Evolutionary conservation across 2,888 invertebrate species (phyloP).

Genomic region (Thereva nobilitata): DNA sequence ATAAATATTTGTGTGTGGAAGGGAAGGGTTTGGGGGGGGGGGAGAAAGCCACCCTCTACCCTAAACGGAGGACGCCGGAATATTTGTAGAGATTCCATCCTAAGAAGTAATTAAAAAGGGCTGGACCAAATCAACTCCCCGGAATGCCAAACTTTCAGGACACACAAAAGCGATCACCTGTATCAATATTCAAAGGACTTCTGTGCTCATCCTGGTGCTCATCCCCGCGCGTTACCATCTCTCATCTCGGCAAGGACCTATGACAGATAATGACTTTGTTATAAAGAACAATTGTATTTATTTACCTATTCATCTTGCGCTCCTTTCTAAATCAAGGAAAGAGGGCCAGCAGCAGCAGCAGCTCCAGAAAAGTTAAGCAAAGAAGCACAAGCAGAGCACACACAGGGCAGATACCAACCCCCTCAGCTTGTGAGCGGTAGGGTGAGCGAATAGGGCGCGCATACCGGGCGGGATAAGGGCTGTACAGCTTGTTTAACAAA

Average conservation of each 20-base stretch:
- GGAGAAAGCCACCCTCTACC: neutral
- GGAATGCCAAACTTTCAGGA: neutral
- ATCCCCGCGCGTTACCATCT: too few relatives aligned
- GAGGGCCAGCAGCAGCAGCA: slow-evolving; percentile 13
- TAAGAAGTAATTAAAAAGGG: slow-evolving; percentile 9
- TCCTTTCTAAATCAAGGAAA: slow-evolving; percentile 16
- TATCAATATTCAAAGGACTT: slow-evolving; percentile 11
- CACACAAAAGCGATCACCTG: slow-evolving; percentile 19
- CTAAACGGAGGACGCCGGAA: neutral
- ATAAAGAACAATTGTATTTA: slow-evolving; percentile 32
- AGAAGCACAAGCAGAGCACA: slow-evolving; percentile 15
- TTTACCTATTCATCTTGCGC: slow-evolving; percentile 23
- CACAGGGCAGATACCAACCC: too few relatives aligned
- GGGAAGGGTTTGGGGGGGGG: neutral
- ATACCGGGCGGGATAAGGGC: neutral
- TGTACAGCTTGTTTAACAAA: slow-evolving; percentile 32
- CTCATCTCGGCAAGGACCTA: neutral
- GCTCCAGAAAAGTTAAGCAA: slow-evolving; percentile 16
- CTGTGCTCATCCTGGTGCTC: neutral
- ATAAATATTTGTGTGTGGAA: slow-evolving; percentile 4
- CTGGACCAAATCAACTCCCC: slow-evolving; percentile 12
- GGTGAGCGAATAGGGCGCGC: slow-evolving; percentile 2
- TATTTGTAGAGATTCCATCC: slow-evolving; percentile 14
- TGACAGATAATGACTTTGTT: slow-evolving; percentile 27
- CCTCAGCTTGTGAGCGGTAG: neutral